Conservation (phyloP, 2,888 invertebrate species). For the Harmothoe impar region DNA sequence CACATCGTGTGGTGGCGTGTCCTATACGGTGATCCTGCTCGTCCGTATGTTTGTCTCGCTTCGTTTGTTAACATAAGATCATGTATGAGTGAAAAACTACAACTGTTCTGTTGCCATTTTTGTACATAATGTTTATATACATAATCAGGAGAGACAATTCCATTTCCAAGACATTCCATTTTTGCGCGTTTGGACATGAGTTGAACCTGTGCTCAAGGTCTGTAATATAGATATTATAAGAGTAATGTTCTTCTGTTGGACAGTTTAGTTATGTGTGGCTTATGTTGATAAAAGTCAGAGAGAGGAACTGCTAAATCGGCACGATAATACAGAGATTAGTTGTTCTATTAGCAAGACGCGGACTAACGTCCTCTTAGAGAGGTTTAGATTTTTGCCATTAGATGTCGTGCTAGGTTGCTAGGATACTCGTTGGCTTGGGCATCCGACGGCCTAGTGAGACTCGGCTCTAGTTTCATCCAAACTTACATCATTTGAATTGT, state of each 20-base stretch:
- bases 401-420: slow-evolving; percentile 53
- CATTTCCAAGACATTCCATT: slow-evolving; percentile 60
- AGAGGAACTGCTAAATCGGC: slow-evolving; percentile 44
- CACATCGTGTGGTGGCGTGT: neutral
- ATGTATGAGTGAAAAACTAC: slow-evolving; percentile 54
- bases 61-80: slow-evolving; percentile 41
- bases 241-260: slow-evolving; percentile 34
- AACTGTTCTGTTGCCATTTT: slow-evolving; percentile 46
- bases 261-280: slow-evolving; percentile 33
- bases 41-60: slow-evolving; percentile 30
- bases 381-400: slow-evolving; percentile 41
- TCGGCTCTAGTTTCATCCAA: slow-evolving; percentile 43
- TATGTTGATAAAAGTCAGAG: slow-evolving; percentile 3
- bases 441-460: slow-evolving; percentile 17
- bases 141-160: slow-evolving; percentile 46
- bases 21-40: slow-evolving; percentile 13
- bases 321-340: slow-evolving; percentile 43
- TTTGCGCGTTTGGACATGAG: slow-evolving; percentile 53
- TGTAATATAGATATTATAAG: slow-evolving; percentile 25
- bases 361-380: neutral
- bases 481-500: slow-evolving; percentile 58
- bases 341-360: slow-evolving; percentile 12
- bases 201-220: slow-evolving; percentile 54
- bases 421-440: slow-evolving; percentile 41
- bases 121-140: slow-evolving; percentile 61